Base-by-base conservation (phyloP, 2,113 vertebrate genomes). In the Chamaetylas fuelleborni region DNA sequence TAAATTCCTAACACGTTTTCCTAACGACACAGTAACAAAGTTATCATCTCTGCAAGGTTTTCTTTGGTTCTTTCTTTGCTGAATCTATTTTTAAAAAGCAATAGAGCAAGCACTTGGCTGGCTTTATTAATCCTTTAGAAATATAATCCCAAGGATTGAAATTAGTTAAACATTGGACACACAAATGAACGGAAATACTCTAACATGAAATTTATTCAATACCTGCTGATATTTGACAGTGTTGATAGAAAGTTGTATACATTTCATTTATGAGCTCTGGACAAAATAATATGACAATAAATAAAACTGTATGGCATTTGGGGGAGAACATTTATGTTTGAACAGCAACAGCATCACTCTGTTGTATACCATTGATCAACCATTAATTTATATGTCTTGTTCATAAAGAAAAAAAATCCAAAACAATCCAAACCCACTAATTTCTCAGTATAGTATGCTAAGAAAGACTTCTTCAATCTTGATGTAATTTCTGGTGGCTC, bases 351-450 rank as follows among this genome's bases (percentile, higher is more conserved):
- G 0, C 10, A 77, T 34, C 5, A 23, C 9, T 58, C 31, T 54
- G 2, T 60, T 64, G 4, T 42, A n/a, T 9, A 8, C 3, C 43
- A 29, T 20, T 76, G 28, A 36, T 57, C 15, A n/a, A 12, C 6
- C 3, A 54, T 19, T 31, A 42, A 19, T 62, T 82, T 28, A 18
- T n/a, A 42, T 0, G 1, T 26, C 7, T 6, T 70, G 11, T 47
- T 82, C 33, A 70, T 34, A 40, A 54, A 71, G 3, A 6, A 48
- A 56, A 38, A 50, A 54, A 61, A 6, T 5, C 50, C 50, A 28
- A 22, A 17, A 3, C 11, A 48, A 12, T 0, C 2, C 14, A 40
- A 62, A 48, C 2, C 2, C 15, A 31, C 3, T 50, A 43, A 76
- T 61, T 88, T 91, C n/a, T 91, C 20, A 48, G 14, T n/a, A 26